Conservation (phyloP, 1,140 invertebrate species). For the Drosophila prosaltans region DNA sequence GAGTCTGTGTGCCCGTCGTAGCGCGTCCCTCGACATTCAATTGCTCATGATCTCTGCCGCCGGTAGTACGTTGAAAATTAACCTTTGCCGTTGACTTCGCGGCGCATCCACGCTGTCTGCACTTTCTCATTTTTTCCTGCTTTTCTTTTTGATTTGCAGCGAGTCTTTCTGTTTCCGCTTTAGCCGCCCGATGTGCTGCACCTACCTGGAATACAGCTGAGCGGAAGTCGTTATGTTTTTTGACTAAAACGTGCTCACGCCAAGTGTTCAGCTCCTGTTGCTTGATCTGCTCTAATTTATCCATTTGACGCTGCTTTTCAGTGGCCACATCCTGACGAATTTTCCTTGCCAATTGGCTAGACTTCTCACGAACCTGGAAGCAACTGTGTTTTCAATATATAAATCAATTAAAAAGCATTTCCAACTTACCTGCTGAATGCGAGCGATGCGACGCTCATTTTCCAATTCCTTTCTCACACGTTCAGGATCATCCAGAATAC, state of each 20-base stretch:
- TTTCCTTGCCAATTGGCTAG: conserved; percentile 61
- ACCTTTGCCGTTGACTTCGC: conserved; percentile 27
- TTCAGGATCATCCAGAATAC: conserved; percentile 58
- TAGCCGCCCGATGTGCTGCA: conserved; percentile 70
- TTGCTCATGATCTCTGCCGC: conserved; percentile 18
- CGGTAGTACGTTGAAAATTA: conserved; percentile 23
- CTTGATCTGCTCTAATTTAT: conserved; percentile 58
- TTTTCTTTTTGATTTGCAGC: conserved; percentile 20
- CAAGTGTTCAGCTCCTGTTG: conserved; percentile 65
- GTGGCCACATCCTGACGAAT: conserved; percentile 66
- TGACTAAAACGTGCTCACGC: conserved; percentile 72
- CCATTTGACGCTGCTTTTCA: conserved; percentile 60
- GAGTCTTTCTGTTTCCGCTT: conserved; percentile 53
- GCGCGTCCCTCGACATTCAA: conserved; percentile 52
- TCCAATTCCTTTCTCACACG: conserved; percentile 69
- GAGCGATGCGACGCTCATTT: conserved; percentile 70
- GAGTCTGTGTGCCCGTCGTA: conserved; percentile 59
- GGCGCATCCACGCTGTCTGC: conserved; percentile 25
- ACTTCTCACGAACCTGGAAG: conserved; percentile 72
- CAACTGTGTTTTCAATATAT: not conserved
- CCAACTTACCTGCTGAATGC: conserved; percentile 69
- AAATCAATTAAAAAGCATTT: not conserved
- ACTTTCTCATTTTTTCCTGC: conserved; percentile 53
- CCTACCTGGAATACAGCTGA: conserved; percentile 70
- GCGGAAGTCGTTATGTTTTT: conserved; percentile 68